phyloP scores from a whole-genome alignment of 2,888 invertebrate species.

The Micoletzkya japonica region DNA sequence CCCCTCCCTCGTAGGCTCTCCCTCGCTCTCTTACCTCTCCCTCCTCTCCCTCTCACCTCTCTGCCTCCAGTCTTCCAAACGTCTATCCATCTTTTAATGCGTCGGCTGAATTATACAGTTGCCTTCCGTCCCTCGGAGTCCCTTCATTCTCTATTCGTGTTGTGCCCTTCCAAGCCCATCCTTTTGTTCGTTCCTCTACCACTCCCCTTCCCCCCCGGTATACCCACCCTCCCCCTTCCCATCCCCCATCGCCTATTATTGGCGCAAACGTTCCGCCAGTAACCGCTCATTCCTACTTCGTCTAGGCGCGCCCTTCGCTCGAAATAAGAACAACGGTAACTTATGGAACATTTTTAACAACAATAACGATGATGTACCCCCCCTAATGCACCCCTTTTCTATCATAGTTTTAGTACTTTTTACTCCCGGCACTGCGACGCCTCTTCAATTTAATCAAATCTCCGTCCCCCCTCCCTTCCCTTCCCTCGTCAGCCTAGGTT shows the following conservation, averaged over 20 bases:
- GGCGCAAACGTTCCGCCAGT: not conserved
- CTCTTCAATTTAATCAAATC: no score
- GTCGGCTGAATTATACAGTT: not conserved
- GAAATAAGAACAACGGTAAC: no score
- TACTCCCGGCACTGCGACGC: not conserved
- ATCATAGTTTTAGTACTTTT: not conserved
- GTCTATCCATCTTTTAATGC: slow-evolving; percentile 13
- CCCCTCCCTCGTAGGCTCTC: slow-evolving; percentile 1
- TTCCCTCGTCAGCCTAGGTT: slow-evolving; percentile 6
- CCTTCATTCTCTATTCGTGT: not conserved
- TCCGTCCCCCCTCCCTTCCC: not conserved
- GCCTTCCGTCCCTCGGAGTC: not conserved
- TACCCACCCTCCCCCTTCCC: not conserved
- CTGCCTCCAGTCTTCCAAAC: not conserved
- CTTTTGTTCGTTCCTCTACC: no score
- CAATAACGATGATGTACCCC: no score
- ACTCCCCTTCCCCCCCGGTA: no score
- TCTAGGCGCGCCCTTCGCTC: no score
- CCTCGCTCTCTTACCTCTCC: not conserved
- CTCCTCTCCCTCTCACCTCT: not conserved
- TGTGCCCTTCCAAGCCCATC: not conserved
- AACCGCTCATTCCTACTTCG: no score
- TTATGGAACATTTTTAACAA: no score
- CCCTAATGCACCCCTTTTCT: not conserved
- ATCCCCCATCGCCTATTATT: not conserved